phyloP scores from a whole-genome alignment of 2,113 vertebrate genomes.

The Pygoscelis adeliae region DNA sequence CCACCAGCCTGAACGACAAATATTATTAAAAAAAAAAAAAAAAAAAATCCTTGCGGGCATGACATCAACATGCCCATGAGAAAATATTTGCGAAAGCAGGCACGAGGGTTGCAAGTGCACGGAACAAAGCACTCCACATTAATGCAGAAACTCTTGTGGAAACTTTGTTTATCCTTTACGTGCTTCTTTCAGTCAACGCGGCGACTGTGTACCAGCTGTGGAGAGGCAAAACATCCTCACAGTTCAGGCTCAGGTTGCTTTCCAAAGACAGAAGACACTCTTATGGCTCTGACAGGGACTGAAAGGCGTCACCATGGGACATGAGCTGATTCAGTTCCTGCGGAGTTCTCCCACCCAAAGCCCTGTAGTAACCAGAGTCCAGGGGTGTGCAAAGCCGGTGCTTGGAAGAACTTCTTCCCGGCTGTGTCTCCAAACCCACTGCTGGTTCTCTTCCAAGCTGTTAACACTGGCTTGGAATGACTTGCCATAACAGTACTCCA shows the following conservation, averaged over 20 bases:
- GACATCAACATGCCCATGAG: neutral
- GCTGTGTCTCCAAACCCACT: neutral
- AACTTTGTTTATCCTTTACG: neutral
- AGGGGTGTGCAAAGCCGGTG: neutral
- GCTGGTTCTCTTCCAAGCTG: neutral
- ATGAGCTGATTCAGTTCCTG: neutral
- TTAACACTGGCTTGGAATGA: neutral
- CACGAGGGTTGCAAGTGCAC: neutral
- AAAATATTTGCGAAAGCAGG: neutral
- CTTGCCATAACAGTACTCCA: neutral
- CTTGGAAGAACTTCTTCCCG: neutral
- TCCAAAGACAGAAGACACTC: no score
- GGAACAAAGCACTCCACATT: neutral
- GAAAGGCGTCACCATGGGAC: neutral
- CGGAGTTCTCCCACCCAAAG: neutral
- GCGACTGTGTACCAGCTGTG: neutral
- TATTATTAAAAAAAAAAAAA: neutral
- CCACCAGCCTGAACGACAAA: neutral
- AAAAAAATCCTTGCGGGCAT: neutral
- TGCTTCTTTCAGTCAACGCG: neutral
- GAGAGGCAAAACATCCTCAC: neutral
- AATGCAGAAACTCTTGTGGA: neutral
- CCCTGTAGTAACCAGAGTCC: neutral
- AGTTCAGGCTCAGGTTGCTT: neutral
- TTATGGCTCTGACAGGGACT: neutral